Evolutionary conservation across 2,888 invertebrate genomes (phyloP), one percentile per base, ranked within the genome.

Genomic region (Steinernema hermaphroditum): DNA sequence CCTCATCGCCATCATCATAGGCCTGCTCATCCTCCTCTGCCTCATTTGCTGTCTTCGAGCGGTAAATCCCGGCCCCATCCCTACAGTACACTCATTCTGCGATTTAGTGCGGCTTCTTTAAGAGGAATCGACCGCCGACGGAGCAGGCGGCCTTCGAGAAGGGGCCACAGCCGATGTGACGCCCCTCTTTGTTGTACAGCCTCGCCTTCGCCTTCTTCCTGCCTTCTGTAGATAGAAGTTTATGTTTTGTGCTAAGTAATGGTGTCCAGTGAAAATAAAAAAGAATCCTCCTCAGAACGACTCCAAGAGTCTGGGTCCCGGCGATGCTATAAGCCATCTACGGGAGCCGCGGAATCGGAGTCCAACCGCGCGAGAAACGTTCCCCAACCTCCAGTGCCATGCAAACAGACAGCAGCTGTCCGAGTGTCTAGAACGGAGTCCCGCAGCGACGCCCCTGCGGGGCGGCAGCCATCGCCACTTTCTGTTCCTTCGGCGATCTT

Each of bases 31-130:
- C 72, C 78, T 86, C 41, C 78, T 83, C 37, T 76, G 85, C 34
- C 77, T 86, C 72, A 82, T 85, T 71, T 78, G 83, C 54, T 79
- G 84, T 14, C 80, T 86, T 32, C 86, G 84, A 82, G 82, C 82
- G 82, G 86, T 86, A 37, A 75, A 79, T 29, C 62, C 69, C 27
- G 19, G 16, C 41, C n/a, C n/a, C n/a, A 22, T 37, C 9, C 24
- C 27, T 29, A 29, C 34, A 19, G 29, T 37, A 29, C n/a, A 68
- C 46, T 9, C 24, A 46, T 46, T 24, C 24, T 16, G 24, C 46
- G 34, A 75, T 85, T 77, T 75, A 86, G 85, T 82, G 83, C 72
- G 86, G 86, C 27, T 86, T 86, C 83, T 86, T 86, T 83, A 86
- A 86, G 73, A 82, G 86, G 16, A 83, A 85, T 32, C 83, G 86